Evolutionary conservation across 2,113 vertebrate species (phyloP).

Genomic region (Eleginops maclovinus): DNA sequence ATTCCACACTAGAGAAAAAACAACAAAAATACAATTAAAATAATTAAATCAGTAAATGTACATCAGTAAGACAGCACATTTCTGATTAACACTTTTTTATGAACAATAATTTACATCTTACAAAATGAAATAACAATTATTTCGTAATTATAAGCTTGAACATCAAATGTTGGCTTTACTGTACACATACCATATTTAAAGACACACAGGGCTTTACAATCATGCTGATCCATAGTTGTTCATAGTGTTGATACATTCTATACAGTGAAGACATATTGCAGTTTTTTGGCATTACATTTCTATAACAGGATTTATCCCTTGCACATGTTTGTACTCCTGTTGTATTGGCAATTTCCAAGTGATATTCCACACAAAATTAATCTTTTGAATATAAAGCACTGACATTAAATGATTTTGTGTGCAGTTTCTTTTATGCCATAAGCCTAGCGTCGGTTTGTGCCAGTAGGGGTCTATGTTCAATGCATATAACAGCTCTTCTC

Average conservation of each 20-base stretch:
- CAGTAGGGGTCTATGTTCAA: background rate
- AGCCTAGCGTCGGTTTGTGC: background rate
- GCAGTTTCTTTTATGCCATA: background rate
- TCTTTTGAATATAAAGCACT: background rate
- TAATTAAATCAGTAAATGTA: background rate
- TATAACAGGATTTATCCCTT: background rate
- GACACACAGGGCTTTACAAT: slow-evolving; percentile 37
- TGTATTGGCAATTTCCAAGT: slow-evolving; percentile 5
- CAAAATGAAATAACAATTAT: slow-evolving; percentile 74
- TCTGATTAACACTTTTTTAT: slow-evolving; percentile 68
- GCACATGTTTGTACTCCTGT: background rate
- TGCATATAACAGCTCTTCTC: background rate
- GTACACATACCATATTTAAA: slow-evolving; percentile 42
- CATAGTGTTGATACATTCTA: slow-evolving; percentile 36
- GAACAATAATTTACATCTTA: slow-evolving; percentile 80
- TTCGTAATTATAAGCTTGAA: slow-evolving; percentile 52
- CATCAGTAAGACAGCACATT: background rate
- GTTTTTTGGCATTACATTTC: slow-evolving; percentile 41
- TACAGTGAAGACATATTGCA: slow-evolving; percentile 29
- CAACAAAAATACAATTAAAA: background rate
- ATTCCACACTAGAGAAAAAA: background rate
- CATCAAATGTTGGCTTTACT: slow-evolving; percentile 39
- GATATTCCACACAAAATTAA: background rate
- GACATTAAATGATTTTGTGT: background rate
- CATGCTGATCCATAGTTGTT: slow-evolving; percentile 35